Base-by-base conservation (phyloP, 2,113 vertebrate species). In the Mormoops blainvillei region DNA sequence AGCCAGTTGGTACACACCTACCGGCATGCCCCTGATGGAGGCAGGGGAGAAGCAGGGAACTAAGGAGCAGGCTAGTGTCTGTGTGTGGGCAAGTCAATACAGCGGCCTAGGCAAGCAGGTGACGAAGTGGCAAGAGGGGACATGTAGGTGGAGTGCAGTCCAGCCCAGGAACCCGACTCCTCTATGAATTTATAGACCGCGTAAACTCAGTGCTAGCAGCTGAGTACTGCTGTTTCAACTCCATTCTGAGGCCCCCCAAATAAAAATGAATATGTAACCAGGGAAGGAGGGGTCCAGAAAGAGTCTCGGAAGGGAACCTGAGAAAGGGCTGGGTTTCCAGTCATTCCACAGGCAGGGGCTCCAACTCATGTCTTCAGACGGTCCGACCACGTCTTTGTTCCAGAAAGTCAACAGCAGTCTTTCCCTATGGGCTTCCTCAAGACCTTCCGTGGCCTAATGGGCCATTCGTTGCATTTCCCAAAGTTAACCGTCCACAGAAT, bases 191-290 rank as follows among this genome's bases (percentile, higher is more conserved):
- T 41, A 14, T 41, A 68, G 48, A 45, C n/a, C 22, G 18, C 0
- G 0, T 14, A 12, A 87, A 68, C 56, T 70, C 26, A 0, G 2
- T 15, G 50, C 71, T 13, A 31, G 19, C 58, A 18, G 15, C 48
- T 38, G 71, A 54, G 50, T 26, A 33, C 83, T 24, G 2, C 0
- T n/a, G 26, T 28, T 73, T 73, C 36, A 33, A 13, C 56, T 71
- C 38, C 26, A 45, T 68, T 61, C 43, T 0, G 0, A 31, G 22
- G 3, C 1, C n/a, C 3, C 28, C 28, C 1, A 15, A 13, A 65
- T 36, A 28, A 65, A 88, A 84, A 76, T 2, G 24, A 43, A 33
- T 9, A 31, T 13, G 8, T 36, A 45, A 54, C 70, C 20, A 52
- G 0, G 18, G 19, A 54, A 36, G 19, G 20, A 58, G 33, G 24